These are phyloP conservation scores for Dendropsophus ebraccatus DNA, from an alignment of 2,113 vertebrate genomes.

Conservation along the genomic window DNA sequence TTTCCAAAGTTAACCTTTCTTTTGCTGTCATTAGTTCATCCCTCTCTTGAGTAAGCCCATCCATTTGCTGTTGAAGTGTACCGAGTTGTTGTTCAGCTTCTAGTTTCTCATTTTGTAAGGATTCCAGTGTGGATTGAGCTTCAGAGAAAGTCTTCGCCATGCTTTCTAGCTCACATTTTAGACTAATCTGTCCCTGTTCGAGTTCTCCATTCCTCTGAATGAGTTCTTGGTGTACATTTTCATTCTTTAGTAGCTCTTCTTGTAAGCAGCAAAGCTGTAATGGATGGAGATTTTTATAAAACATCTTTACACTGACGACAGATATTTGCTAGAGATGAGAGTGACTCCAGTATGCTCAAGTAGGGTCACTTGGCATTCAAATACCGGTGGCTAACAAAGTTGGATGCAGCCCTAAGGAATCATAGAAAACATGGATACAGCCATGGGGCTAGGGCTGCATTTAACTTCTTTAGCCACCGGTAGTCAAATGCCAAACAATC, in stretches of 20 bases:
- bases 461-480: too few relatives aligned
- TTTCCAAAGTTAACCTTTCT: constrained; percentile 56
- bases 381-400: too few relatives aligned
- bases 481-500: too few relatives aligned
- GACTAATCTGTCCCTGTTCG: constrained; percentile 52
- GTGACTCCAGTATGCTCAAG: too few relatives aligned
- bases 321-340: too few relatives aligned
- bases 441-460: too few relatives aligned
- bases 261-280: background rate
- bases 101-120: constrained; percentile 12
- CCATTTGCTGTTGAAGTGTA: constrained; percentile 57
- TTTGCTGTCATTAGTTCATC: constrained; percentile 54
- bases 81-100: constrained; percentile 34
- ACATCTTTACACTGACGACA: too few relatives aligned
- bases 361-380: too few relatives aligned
- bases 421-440: too few relatives aligned
- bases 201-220: constrained; percentile 62
- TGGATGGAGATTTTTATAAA: background rate
- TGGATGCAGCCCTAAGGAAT: too few relatives aligned
- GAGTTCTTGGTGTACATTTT: background rate
- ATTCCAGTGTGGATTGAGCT: background rate
- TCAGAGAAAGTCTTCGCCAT: constrained; percentile 8
- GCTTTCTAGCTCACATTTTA: constrained; percentile 61
- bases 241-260: constrained; percentile 12
- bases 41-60: constrained; percentile 57